Conservation (phyloP, 2,888 invertebrate genomes). For the Hedya salicella region DNA sequence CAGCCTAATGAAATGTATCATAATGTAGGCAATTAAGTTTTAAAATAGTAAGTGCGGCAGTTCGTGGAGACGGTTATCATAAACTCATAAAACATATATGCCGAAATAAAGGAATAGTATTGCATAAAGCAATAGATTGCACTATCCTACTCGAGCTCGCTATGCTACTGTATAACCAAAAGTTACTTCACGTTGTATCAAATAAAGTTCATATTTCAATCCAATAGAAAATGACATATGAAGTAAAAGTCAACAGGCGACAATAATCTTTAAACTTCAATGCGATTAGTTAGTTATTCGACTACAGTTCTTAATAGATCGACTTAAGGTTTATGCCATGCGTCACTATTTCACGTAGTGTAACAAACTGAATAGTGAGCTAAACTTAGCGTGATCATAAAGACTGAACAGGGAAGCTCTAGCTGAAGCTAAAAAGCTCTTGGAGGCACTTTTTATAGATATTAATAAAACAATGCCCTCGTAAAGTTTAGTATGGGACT, state of each 20-base stretch:
- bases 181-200: neutral
- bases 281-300: neutral
- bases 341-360: conserved; percentile 4
- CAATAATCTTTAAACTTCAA: conserved; percentile 20
- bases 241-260: conserved; percentile 10
- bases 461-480: conserved; percentile 81
- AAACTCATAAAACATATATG: conserved; percentile 12
- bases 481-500: conserved; percentile 70
- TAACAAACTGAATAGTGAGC: conserved; percentile 37
- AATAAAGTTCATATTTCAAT: neutral
- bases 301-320: conserved; percentile 3
- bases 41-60: conserved; percentile 14
- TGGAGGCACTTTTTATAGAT: conserved; percentile 79
- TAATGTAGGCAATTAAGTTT: conserved; percentile 6
- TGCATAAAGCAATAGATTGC: conserved; percentile 27
- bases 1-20: conserved; percentile 1
- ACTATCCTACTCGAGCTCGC: conserved; percentile 8
- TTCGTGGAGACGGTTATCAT: conserved; percentile 17
- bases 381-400: conserved; percentile 72
- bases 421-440: conserved; percentile 65
- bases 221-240: neutral
- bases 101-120: conserved; percentile 28
- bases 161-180: neutral
- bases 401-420: conserved; percentile 65
- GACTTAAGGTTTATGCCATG: neutral